Evolutionary conservation across 2,797 vertebrate genomes (phyloP).

Genomic region (Eulemur rubriventer): DNA sequence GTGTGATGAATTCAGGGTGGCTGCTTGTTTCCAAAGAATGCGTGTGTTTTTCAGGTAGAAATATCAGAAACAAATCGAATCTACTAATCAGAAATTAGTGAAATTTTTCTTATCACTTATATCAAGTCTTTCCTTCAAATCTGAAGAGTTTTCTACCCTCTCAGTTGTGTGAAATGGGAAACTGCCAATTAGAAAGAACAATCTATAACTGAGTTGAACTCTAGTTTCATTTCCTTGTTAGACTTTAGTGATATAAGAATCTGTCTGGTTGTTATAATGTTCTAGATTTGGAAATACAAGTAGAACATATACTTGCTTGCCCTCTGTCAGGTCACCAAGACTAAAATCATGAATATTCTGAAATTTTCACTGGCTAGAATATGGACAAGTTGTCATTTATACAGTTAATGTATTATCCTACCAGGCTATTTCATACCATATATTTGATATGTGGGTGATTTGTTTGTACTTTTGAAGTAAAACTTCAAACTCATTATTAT

Average conservation of each 20-base stretch:
- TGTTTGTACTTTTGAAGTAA: conserved; percentile 3
- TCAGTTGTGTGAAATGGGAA: not conserved
- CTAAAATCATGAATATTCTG: conserved; percentile 8
- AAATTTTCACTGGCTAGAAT: conserved; percentile 22
- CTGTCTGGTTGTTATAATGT: not conserved
- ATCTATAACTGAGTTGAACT: not conserved
- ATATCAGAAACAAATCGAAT: not conserved
- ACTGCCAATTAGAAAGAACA: not conserved
- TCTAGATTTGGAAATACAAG: not conserved
- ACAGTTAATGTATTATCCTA: conserved; percentile 18
- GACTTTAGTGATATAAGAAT: conserved; percentile 1
- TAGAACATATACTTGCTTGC: conserved; percentile 18
- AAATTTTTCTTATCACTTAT: not conserved
- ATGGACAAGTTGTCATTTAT: conserved; percentile 7
- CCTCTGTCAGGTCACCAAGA: not conserved
- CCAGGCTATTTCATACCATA: not conserved
- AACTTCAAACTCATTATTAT: not conserved
- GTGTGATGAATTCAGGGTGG: not conserved
- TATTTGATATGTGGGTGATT: not conserved
- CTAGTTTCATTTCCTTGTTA: conserved; percentile 38
- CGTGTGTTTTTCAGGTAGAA: conserved; percentile 10
- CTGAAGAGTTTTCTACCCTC: not conserved
- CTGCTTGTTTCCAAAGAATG: not conserved
- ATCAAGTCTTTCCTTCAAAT: not conserved
- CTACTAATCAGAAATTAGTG: not conserved